Evolutionary conservation across 2,888 invertebrate genomes (phyloP), one percentile per base, ranked within the genome.

Genomic region (Psylliodes chrysocephalus): DNA sequence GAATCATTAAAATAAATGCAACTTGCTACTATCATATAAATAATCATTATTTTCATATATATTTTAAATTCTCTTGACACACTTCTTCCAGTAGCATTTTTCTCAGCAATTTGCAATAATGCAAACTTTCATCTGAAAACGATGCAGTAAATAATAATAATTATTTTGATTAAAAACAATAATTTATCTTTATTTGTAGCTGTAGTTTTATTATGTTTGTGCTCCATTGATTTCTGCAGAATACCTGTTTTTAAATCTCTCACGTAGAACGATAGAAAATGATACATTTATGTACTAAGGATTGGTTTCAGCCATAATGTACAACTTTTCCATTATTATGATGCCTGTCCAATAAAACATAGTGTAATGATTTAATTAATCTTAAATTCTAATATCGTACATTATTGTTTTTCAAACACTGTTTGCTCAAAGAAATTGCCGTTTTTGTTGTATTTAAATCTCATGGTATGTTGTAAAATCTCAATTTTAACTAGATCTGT

Each of bases 221-320:
- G 42, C 54, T 54, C 40, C 28, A 54, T 54, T 42, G 54, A 54
- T 54, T 54, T 40, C 54, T 54, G 40, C 25, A 22, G 42, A 14
- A 53, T 53, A 22, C 14, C 14, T 10, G 4, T 25, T 7, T 51
- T 51, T 15, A 33, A 51, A 7, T 14, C 40, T 54, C 54, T 42
- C 28, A 42, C 42, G 40, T 22, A 54, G 40, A 54, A 35, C 33
- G 52, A n/a, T 33, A 19, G 14, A 35, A 38, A 35, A 51, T 44
- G 8, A 17, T 44, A 44, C 8, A 17, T 4, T 44, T 44, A 4
- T n/a, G n/a, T n/a, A n/a, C n/a, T n/a, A n/a, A n/a, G n/a, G n/a
- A n/a, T n/a, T n/a, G n/a, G n/a, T n/a, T n/a, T n/a, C n/a, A n/a
- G n/a, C n/a, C n/a, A n/a, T n/a, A n/a, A n/a, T n/a, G n/a, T n/a